phyloP scores from a whole-genome alignment of 1,140 invertebrate species.

The Thereuonema tuberculata region DNA sequence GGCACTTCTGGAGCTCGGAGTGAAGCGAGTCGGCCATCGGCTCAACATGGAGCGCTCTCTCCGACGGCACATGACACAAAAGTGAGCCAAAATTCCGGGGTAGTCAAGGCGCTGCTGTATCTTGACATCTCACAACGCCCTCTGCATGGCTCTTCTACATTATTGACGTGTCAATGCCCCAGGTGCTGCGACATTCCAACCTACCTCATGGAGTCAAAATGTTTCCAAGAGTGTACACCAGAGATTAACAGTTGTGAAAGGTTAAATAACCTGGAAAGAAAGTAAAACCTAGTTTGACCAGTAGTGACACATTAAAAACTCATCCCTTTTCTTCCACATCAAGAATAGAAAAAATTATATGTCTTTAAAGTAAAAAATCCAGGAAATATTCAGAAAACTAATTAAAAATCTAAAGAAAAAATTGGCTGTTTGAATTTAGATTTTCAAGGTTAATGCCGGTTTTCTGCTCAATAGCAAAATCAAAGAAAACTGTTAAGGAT shows the following conservation, averaged over 20 bases:
- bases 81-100: conserved; percentile 6
- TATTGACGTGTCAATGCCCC: background rate
- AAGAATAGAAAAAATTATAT: no score
- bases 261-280: background rate
- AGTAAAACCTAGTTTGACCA: no score
- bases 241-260: background rate
- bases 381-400: no score
- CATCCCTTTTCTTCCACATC: no score
- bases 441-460: background rate
- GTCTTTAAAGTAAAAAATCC: no score
- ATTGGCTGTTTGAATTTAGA: background rate
- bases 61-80: conserved; percentile 7
- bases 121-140: background rate
- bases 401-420: background rate
- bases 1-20: conserved; percentile 36
- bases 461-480: background rate
- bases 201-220: no score
- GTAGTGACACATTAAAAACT: no score
- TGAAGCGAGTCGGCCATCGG: conserved; percentile 40
- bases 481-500: background rate
- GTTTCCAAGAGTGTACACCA: background rate
- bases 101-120: no score
- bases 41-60: conserved; percentile 39
- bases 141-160: background rate
- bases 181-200: background rate